Conservation (phyloP, 2,797 vertebrate genomes). For the Enteromius viviparus region DNA sequence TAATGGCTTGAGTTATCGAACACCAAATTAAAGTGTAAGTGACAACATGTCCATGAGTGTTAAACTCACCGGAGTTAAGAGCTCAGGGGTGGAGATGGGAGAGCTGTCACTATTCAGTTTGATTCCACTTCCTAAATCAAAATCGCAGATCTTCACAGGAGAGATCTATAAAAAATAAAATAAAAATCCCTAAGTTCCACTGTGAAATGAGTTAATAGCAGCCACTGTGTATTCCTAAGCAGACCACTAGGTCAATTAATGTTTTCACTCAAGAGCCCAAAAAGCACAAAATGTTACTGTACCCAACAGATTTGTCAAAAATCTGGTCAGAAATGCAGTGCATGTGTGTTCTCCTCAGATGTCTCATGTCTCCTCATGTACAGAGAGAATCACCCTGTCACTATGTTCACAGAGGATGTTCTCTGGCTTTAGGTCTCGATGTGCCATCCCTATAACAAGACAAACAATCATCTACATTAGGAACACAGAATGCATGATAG, state of each 20-base stretch:
- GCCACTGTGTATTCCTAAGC: not conserved
- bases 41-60: no score
- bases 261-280: conserved; percentile 1
- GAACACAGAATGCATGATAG: not conserved
- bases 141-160: conserved; percentile 96
- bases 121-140: conserved; percentile 95
- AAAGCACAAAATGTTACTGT: conserved; percentile 16
- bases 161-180: conserved; percentile 80
- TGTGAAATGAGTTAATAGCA: not conserved
- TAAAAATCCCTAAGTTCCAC: not conserved
- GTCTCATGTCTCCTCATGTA: conserved; percentile 44
- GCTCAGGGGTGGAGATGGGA: conserved; percentile 94
- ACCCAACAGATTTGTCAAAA: conserved; percentile 38
- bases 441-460: conserved; percentile 86
- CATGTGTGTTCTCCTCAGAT: conserved; percentile 20
- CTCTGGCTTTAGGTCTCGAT: conserved; percentile 96
- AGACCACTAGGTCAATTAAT: not conserved
- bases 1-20: not conserved
- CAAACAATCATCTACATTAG: not conserved
- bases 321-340: conserved; percentile 41
- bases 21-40: not conserved
- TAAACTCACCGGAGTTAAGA: conserved; percentile 91
- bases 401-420: conserved; percentile 94
- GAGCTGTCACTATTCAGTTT: conserved; percentile 94
- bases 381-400: conserved; percentile 82